Percentiles rank a stretch among this genome's conserved stretches.
These are phyloP conservation scores for Ascidia mentula DNA, from an alignment of 23 tunicate genomes.

Conservation along the genomic window DNA sequence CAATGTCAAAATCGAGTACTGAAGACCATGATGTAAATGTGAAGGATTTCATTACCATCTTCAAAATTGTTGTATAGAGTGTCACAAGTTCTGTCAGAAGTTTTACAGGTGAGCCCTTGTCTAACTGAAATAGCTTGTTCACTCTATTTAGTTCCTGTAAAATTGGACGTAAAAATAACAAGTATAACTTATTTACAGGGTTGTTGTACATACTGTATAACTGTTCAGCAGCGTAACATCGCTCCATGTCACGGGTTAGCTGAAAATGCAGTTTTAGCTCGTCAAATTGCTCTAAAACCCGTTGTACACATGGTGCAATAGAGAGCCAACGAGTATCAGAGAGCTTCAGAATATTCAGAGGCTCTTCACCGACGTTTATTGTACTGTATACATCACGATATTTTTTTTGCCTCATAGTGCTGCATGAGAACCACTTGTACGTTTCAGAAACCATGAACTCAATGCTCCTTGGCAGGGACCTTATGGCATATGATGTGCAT, in stretches of 20 bases:
- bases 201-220: conserved; percentile 37
- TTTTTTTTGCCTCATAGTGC: conserved; percentile 4
- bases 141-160: conserved; percentile 30
- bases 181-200: conserved; percentile 17
- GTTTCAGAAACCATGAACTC: conserved; percentile 43
- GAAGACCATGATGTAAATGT: neutral
- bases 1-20: neutral
- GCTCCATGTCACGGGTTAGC: conserved; percentile 15
- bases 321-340: conserved; percentile 40
- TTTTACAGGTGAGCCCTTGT: neutral
- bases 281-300: conserved; percentile 22
- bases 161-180: conserved; percentile 39
- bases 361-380: conserved; percentile 14
- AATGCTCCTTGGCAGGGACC: conserved; percentile 21
- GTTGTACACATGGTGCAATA: neutral
- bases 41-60: neutral
- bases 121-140: conserved; percentile 21
- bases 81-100: neutral
- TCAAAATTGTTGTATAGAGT: neutral
- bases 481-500: conserved; percentile 12
- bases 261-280: conserved; percentile 46
- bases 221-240: conserved; percentile 45
- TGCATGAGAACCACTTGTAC: conserved; percentile 38
- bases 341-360: conserved; percentile 17
- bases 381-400: conserved; percentile 23